Base-by-base conservation (phyloP, 2,797 vertebrate genomes). In the Heterohyrax brucei region DNA sequence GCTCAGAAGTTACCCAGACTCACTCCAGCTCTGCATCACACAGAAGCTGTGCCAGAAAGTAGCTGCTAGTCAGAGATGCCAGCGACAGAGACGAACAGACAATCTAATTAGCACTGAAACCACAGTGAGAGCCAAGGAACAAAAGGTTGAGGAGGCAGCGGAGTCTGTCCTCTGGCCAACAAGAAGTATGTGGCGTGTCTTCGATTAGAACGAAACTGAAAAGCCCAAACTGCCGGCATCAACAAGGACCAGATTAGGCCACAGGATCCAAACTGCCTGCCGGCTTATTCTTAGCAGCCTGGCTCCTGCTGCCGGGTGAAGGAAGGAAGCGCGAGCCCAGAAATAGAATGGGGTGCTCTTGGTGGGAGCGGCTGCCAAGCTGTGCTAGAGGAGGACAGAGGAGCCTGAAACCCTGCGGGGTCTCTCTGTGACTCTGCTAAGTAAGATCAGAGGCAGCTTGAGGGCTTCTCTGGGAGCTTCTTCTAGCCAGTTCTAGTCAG, bases 221-320 rank as follows among this genome's bases (percentile, higher is more conserved):
- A 97, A 95, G 87, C 90, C 79, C 90, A 97, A 98, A 98, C 97
- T 98, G 97, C 94, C 72, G 94, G 93, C 75, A 96, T 94, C 96
- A 97, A 97, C 95, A 96, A 97, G 97, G 97, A 97, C 96, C 93
- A 80, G 97, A 98, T 96, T 59, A 97, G 95, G 96, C 96, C 97
- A 97, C 96, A 98, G 97, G 90, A 96, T 81, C 94, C 95, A 93
- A 94, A 93, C 97, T 89, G 95, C 95, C 97, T 97, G 97, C 96
- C 83, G 87, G 75, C 68, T 89, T 95, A 75, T 96, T 96, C 96
- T 97, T 97, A 87, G 87, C 80, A 4, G 46, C 95, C 75, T 91
- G 92, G 90, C 87, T 91, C 86, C 88, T 73, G 66, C 84, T 22
- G 56, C 68, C 68, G 75, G 95, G 50, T 6, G 24, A 87, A 94